Evolutionary conservation across 2,113 vertebrate genomes (phyloP).

Genomic region (Takifugu flavidus): DNA sequence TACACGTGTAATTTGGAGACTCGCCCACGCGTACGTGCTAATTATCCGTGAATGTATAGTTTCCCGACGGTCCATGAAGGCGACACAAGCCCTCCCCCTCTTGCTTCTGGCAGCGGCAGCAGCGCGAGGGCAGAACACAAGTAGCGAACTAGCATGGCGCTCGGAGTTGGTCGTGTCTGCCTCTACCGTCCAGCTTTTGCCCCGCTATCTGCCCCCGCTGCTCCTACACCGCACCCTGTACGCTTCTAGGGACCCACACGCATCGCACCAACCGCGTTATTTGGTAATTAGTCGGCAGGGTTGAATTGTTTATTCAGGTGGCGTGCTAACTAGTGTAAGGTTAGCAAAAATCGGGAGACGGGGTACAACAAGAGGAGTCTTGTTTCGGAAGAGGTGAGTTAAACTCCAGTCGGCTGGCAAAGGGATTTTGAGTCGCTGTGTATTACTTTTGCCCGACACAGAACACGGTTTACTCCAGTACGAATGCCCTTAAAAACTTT

Average conservation of each 20-base stretch:
- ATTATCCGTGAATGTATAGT: neutral
- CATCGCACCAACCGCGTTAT: neutral
- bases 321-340: slow-evolving; percentile 48
- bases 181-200: slow-evolving; percentile 24
- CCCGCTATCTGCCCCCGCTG: neutral
- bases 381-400: slow-evolving; percentile 59
- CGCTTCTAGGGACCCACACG: neutral
- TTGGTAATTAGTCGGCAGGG: slow-evolving; percentile 12
- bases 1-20: too few relatives aligned
- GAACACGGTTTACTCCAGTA: neutral
- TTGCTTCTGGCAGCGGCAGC: slow-evolving; percentile 35
- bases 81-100: slow-evolving; percentile 29
- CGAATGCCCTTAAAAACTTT: slow-evolving; percentile 1
- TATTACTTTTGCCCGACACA: neutral
- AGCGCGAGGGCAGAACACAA: slow-evolving; percentile 37
- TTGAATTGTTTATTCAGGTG: slow-evolving; percentile 13
- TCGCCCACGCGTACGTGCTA: too few relatives aligned
- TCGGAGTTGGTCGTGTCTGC: slow-evolving; percentile 41
- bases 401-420: neutral
- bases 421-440: neutral
- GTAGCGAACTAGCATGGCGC: slow-evolving; percentile 68
- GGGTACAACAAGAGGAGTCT: slow-evolving; percentile 52
- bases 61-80: slow-evolving; percentile 24
- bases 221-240: accelerated
- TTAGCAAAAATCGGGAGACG: slow-evolving; percentile 58